These are phyloP conservation scores for Carettochelys insculpta DNA, from an alignment of 2,113 vertebrate genomes.

Conservation along the genomic window DNA sequence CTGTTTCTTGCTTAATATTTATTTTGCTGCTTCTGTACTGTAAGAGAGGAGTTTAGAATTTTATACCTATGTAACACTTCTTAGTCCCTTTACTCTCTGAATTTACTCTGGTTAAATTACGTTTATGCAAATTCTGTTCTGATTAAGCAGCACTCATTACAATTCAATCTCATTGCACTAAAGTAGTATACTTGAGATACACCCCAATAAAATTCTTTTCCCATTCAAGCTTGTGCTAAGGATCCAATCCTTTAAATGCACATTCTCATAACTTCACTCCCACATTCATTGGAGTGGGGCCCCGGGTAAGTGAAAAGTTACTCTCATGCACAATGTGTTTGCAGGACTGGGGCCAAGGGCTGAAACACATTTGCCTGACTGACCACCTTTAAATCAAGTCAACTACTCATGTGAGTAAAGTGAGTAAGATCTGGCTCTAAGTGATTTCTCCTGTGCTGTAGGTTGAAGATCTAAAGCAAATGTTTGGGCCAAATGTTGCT, in stretches of 20 bases:
- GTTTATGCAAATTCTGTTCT: background rate
- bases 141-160: background rate
- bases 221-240: background rate
- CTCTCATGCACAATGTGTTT: background rate
- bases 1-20: background rate
- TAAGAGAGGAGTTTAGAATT: background rate
- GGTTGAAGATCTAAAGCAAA: background rate
- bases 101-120: background rate
- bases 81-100: background rate
- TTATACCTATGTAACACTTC: accelerated
- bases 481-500: background rate
- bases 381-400: background rate
- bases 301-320: background rate
- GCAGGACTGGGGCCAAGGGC: background rate
- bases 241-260: background rate
- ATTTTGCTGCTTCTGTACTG: background rate
- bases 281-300: background rate
- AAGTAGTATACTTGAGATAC: background rate
- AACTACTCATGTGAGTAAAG: background rate
- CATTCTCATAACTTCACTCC: background rate
- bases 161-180: background rate
- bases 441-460: background rate
- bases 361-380: background rate
- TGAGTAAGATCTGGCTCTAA: background rate
- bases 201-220: background rate